Evolutionary conservation across 2,888 invertebrate genomes (phyloP), one percentile per base, ranked within the genome.

Genomic region (Nesidiocoris tenuis): DNA sequence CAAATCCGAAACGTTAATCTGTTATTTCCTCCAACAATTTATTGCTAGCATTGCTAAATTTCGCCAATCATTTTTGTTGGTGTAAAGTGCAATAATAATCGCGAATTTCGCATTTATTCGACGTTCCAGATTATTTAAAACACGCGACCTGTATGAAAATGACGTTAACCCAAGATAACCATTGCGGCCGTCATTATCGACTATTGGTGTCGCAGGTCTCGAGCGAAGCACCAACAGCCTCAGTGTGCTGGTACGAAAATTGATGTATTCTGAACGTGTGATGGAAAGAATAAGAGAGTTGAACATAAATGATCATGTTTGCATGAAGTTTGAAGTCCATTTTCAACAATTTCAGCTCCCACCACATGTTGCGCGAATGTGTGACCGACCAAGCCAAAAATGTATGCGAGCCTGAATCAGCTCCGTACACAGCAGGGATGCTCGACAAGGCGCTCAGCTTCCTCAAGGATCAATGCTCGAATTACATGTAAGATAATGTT

Each of bases 111-210:
- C n/a, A 65, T 74, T 65, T 78, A 61, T n/a, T 18, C 54, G 1
- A 2, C 1, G n/a, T 81, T 82, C 22, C 82, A 88, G 89, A 88
- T 82, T 89, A 88, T 82, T 82, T 88, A 68, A 85, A 85, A 78
- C 86, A 88, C 80, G 88, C 88, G 0, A 84, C 87, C 17, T 89
- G 89, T 81, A 87, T 88, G 80, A 88, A 88, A 82, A 85, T 85
- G 67, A 88, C 88, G 1, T 85, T 88, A 59, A 86, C 86, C 1
- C 85, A 87, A 79, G 84, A 85, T 66, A 83, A 83, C 23, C 86
- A 87, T 79, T 88, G 88, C 80, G 87, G 87, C 2, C 83, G 84
- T 56, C 87, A 88, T 79, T 88, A 88, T 81, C 84, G 85, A 75
- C 83, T 86, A 57, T 83, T 88, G 25, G 88, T 88, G 0, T 85